Conservation (phyloP, 1,140 invertebrate genomes). For the Formica exsecta region DNA sequence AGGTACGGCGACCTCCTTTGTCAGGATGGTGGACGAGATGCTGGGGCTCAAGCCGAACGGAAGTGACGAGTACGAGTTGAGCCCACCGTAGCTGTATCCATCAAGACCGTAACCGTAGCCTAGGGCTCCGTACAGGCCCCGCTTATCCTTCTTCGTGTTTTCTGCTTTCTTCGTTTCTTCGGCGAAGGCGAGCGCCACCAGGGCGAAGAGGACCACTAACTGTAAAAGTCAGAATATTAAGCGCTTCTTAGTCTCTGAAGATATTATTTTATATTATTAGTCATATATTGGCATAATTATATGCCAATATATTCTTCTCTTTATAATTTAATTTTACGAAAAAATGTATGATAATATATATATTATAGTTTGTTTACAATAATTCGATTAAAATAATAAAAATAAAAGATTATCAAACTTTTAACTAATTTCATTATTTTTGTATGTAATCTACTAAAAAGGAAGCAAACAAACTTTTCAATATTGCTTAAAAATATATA, state of each 20-base stretch:
- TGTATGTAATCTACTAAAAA: background rate
- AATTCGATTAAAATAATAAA: background rate
- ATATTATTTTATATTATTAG: background rate
- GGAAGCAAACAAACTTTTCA: background rate
- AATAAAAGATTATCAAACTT: background rate
- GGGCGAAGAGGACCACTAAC: slow-evolving; percentile 76
- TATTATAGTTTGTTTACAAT: background rate
- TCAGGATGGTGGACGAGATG: slow-evolving; percentile 78
- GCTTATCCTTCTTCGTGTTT: slow-evolving; percentile 78
- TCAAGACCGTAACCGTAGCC: slow-evolving; percentile 77
- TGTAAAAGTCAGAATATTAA: slow-evolving; percentile 58
- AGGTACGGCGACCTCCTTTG: slow-evolving; percentile 82
- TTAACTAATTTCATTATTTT: background rate
- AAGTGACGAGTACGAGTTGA: slow-evolving; percentile 39
- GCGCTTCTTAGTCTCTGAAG: background rate
- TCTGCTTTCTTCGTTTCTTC: slow-evolving; percentile 46
- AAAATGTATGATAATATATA: background rate
- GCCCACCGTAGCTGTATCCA: background rate
- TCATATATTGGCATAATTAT: background rate
- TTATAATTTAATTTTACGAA: background rate
- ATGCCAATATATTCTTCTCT: too few relatives aligned
- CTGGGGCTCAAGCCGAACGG: slow-evolving; percentile 51
- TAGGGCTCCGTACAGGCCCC: slow-evolving; percentile 78
- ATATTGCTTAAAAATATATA: background rate
- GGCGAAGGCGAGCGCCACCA: slow-evolving; percentile 79